Evolutionary conservation across 2,888 invertebrate genomes (phyloP).

Genomic region (Polydesmus complanatus): DNA sequence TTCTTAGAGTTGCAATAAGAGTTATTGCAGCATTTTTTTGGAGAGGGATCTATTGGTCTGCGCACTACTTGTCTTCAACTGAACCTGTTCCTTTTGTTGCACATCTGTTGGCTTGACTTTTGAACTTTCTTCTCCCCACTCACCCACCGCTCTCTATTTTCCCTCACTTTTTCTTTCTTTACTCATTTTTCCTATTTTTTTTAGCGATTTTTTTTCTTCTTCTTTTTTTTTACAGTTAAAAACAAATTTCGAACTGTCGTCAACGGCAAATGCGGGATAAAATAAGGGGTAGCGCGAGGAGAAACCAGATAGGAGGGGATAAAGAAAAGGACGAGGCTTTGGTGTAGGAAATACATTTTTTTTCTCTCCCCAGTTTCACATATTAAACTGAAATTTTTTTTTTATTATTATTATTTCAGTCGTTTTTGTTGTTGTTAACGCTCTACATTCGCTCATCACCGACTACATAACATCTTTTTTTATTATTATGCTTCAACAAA

Average conservation of each 20-base stretch:
- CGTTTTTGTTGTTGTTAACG: neutral
- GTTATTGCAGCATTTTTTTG: too few relatives aligned
- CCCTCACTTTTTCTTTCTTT: neutral
- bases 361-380: too few relatives aligned
- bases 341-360: too few relatives aligned
- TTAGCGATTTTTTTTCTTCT: too few relatives aligned
- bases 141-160: neutral
- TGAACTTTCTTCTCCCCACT: neutral
- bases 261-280: too few relatives aligned
- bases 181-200: neutral
- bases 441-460: neutral
- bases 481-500: neutral
- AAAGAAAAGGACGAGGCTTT: neutral
- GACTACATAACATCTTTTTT: neutral
- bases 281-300: too few relatives aligned
- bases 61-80: neutral
- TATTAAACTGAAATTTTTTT: too few relatives aligned
- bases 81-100: neutral
- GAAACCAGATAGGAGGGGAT: neutral
- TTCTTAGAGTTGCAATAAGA: too few relatives aligned
- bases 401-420: neutral
- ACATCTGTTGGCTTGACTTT: neutral
- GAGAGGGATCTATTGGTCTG: too few relatives aligned
- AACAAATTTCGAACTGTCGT: neutral
- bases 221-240: neutral